A percentile compares a stretch with the other conserved stretches of the same genome.
Conservation (phyloP, 2,113 vertebrate species). For the Psephotus haematonotus region DNA sequence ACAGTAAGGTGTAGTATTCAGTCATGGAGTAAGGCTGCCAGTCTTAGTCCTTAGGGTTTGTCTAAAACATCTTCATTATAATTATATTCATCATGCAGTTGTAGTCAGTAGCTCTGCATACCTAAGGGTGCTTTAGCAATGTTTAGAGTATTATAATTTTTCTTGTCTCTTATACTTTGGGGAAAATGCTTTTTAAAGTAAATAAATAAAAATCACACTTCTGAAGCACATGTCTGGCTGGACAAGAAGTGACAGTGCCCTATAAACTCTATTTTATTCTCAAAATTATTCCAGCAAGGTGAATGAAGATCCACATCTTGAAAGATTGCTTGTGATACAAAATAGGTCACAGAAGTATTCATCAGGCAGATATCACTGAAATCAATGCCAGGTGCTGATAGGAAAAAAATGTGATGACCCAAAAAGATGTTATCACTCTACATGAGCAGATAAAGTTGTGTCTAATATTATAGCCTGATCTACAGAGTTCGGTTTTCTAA, state of each 20-base stretch:
- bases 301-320: background rate
- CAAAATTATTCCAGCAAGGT: background rate
- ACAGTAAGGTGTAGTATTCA: background rate
- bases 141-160: background rate
- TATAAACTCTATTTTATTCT: background rate
- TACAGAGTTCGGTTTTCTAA: background rate
- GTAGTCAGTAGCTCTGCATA: background rate
- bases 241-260: background rate
- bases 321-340: background rate
- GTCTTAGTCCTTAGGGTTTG: background rate
- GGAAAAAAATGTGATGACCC: background rate
- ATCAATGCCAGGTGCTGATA: background rate
- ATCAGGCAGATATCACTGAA: background rate
- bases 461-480: background rate
- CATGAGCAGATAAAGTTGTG: background rate
- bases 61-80: background rate
- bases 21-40: background rate
- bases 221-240: background rate
- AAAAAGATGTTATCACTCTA: background rate
- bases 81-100: background rate
- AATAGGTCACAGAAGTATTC: background rate
- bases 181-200: background rate
- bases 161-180: background rate
- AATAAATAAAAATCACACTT: background rate
- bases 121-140: background rate